Evolutionary conservation across 2,888 invertebrate genomes (phyloP).

Genomic region (Synergus itoensis): DNA sequence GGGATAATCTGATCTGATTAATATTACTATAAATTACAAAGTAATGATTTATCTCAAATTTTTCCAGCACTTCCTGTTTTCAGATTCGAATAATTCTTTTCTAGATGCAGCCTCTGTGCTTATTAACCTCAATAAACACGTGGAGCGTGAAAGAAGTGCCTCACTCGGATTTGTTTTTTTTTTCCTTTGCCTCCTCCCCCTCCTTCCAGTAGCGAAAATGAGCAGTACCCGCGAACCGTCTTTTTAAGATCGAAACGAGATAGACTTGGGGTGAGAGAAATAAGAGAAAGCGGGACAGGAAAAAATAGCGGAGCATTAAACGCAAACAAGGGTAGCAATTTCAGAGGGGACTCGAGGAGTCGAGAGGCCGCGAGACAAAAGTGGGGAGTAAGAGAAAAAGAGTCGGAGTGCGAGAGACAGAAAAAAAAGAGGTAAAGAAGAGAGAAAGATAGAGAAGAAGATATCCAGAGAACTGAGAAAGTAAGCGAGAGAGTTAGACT

Average conservation of each 20-base stretch:
- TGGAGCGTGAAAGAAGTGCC: conserved; percentile 21
- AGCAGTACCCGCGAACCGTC: conserved; percentile 52
- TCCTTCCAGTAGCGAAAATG: conserved; percentile 48
- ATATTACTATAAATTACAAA: neutral
- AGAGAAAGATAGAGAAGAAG: conserved; percentile 60
- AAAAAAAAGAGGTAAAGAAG: conserved; percentile 50
- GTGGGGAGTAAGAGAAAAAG: conserved; percentile 48
- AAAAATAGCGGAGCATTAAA: conserved; percentile 74
- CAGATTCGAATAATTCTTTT: neutral
- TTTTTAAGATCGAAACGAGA: conserved; percentile 50
- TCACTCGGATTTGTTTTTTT: conserved; percentile 7
- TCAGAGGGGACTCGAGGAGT: conserved; percentile 70
- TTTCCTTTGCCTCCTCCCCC: neutral
- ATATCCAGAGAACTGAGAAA: conserved; percentile 58
- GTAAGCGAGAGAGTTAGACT: conserved; percentile 54
- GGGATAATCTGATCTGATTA: too few species aligned
- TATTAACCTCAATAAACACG: conserved; percentile 31
- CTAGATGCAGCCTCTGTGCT: neutral
- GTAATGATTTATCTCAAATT: neutral
- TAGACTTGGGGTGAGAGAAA: conserved; percentile 42
- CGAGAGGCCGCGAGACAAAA: conserved; percentile 67
- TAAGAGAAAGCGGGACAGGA: conserved; percentile 54
- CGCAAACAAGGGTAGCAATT: conserved; percentile 76
- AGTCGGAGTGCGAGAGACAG: conserved; percentile 47
- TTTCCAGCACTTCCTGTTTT: neutral